Percentiles rank a stretch among this genome's conserved stretches.
These are phyloP conservation scores for Habrosyne pyritoides DNA, from an alignment of 2,888 invertebrate genomes.

Conservation along the genomic window DNA sequence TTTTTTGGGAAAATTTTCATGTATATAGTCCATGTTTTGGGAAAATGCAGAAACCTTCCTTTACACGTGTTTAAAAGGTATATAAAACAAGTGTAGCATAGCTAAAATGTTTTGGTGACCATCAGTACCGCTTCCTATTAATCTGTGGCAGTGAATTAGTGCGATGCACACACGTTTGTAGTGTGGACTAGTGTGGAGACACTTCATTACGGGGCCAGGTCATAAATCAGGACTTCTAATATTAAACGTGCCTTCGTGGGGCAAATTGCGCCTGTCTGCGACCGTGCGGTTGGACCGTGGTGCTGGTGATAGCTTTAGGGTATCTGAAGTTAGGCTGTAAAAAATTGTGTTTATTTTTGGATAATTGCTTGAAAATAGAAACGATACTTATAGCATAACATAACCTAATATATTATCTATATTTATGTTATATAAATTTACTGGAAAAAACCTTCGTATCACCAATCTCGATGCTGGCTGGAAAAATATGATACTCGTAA, in stretches of 20 bases:
- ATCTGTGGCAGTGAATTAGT: conserved; percentile 78
- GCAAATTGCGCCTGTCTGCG: conserved; percentile 65
- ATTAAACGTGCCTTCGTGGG: conserved; percentile 82
- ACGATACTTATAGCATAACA: too few relatives aligned
- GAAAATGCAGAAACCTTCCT: too few relatives aligned
- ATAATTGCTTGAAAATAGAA: not conserved
- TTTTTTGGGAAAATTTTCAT: too few relatives aligned
- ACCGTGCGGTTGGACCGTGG: conserved; percentile 11
- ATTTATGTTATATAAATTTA: too few relatives aligned
- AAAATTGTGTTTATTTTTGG: too few relatives aligned
- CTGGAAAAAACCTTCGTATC: too few relatives aligned
- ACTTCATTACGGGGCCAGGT: conserved; percentile 80
- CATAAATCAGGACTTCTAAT: conserved; percentile 84
- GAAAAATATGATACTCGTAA: too few relatives aligned
- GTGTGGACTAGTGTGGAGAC: conserved; percentile 60
- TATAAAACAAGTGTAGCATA: not conserved
- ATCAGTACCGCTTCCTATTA: conserved; percentile 53
- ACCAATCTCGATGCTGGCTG: too few relatives aligned
- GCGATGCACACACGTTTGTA: conserved; percentile 76
- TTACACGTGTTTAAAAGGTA: not conserved
- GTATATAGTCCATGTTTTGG: too few relatives aligned
- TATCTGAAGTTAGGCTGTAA: conserved; percentile 7
- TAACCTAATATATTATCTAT: too few relatives aligned
- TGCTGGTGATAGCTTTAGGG: conserved; percentile 4
- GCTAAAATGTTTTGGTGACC: not conserved